phyloP scores from a whole-genome alignment of 2,797 vertebrate species.

The Ficedula albicollis region DNA sequence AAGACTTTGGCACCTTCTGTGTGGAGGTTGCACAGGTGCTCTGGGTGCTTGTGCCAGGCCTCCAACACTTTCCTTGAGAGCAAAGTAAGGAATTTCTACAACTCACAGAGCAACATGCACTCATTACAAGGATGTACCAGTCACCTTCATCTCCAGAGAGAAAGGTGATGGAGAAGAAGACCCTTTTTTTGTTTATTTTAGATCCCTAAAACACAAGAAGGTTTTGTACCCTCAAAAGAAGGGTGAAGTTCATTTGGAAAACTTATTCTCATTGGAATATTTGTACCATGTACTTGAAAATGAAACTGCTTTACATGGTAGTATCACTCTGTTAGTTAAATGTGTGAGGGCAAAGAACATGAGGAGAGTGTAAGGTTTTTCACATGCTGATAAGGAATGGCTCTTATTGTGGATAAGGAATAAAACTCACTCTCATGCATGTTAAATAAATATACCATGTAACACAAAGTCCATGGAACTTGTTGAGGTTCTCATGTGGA shows the following conservation, averaged over 20 bases:
- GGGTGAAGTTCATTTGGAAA: background rate
- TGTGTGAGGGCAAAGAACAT: background rate
- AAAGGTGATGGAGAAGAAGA: background rate
- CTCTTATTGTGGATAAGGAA: background rate
- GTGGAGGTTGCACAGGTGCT: background rate
- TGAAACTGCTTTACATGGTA: background rate
- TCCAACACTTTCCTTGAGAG: background rate
- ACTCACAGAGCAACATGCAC: background rate
- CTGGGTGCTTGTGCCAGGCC: background rate
- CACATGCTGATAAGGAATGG: background rate
- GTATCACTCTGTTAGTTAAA: background rate
- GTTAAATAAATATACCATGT: background rate
- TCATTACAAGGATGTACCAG: fast-evolving
- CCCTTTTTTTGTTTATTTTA: background rate
- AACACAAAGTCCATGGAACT: background rate
- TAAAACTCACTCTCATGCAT: background rate
- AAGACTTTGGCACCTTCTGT: background rate
- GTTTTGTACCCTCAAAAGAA: background rate
- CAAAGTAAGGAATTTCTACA: background rate
- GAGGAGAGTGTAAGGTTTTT: background rate
- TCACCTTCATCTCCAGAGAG: background rate
- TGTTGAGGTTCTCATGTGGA: background rate
- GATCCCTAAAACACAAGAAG: background rate
- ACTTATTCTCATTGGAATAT: background rate
- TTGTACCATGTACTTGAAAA: background rate